A percentile compares a stretch with the other conserved stretches of the same genome.
Conservation (phyloP, 1,140 invertebrate genomes). For the Vanessa tameamea region DNA sequence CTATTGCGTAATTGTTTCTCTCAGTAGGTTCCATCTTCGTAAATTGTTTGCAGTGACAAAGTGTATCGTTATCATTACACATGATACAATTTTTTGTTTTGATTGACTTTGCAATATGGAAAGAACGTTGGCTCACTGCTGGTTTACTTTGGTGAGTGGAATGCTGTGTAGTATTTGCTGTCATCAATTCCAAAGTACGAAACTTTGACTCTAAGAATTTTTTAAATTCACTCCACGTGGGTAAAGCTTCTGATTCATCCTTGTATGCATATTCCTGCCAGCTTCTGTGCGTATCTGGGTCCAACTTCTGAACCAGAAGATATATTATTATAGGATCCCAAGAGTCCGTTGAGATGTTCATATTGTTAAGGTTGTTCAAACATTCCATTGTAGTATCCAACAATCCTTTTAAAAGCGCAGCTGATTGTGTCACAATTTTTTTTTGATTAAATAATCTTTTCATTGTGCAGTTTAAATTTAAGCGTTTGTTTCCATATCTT, state of each 20-base stretch:
- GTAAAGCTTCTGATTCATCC: conserved; percentile 35
- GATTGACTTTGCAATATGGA: background rate
- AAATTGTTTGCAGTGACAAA: conserved; percentile 6
- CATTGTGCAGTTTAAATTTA: conserved; percentile 58
- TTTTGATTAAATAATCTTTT: conserved; percentile 49
- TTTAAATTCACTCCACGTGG: conserved; percentile 42
- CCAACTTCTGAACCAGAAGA: conserved; percentile 48
- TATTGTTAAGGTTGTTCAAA: conserved; percentile 45
- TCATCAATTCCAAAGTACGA: conserved; percentile 45
- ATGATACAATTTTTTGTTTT: conserved; percentile 9
- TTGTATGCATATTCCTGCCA: conserved; percentile 47
- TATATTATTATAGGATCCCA: conserved; percentile 54
- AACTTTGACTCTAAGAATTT: conserved; percentile 47
- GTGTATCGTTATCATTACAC: conserved; percentile 5
- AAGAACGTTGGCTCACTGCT: conserved; percentile 3
- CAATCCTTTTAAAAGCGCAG: conserved; percentile 42
- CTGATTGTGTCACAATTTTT: conserved; percentile 41
- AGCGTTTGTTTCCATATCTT: conserved; percentile 59
- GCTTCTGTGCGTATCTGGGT: conserved; percentile 44
- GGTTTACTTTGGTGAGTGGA: background rate
- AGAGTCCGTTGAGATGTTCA: conserved; percentile 42
- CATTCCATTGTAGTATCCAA: conserved; percentile 50
- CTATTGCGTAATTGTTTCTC: background rate
- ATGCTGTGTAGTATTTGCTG: conserved; percentile 5
- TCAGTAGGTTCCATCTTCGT: conserved; percentile 3